phyloP scores from a whole-genome alignment of 2,888 invertebrate species.

The Ligdia adustata region DNA sequence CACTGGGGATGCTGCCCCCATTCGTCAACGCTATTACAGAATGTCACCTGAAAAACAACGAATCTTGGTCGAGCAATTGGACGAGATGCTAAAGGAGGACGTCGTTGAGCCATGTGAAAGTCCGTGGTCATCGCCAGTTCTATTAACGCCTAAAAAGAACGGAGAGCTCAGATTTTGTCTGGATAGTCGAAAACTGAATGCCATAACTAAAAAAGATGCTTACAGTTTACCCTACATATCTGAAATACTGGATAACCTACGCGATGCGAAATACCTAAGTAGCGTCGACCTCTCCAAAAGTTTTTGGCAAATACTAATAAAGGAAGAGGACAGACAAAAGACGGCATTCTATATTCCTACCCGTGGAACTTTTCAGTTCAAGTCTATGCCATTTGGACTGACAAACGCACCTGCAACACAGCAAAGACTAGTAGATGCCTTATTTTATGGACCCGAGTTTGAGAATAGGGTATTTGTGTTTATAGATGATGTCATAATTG shows the following conservation, averaged over 20 bases:
- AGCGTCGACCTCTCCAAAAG: conserved; percentile 31
- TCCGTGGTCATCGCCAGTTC: conserved; percentile 32
- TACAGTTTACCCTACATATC: conserved; percentile 35
- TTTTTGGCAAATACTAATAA: conserved; percentile 38
- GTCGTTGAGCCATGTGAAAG: conserved; percentile 39
- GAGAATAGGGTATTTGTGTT: not conserved
- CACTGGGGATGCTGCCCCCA: conserved; percentile 37
- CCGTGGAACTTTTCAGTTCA: conserved; percentile 25
- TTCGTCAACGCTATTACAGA: conserved; percentile 37
- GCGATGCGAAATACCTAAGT: conserved; percentile 35
- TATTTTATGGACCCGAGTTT: not conserved
- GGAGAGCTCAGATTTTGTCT: conserved; percentile 38
- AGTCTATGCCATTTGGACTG: conserved; percentile 13
- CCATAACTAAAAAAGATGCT: conserved; percentile 29
- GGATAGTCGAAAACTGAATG: conserved; percentile 36
- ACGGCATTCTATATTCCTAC: conserved; percentile 33
- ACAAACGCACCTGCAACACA: not conserved
- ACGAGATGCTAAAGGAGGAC: conserved; percentile 35
- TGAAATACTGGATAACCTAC: conserved; percentile 40
- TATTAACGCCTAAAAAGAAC: conserved; percentile 31
- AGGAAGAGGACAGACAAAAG: conserved; percentile 25
- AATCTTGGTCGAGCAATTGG: conserved; percentile 29
- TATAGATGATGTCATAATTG: not conserved
- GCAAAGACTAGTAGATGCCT: not conserved
- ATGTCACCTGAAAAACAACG: conserved; percentile 39